These are phyloP conservation scores for Dromococcyx pavoninus DNA, from an alignment of 2,797 vertebrate species.

Conservation along the genomic window DNA sequence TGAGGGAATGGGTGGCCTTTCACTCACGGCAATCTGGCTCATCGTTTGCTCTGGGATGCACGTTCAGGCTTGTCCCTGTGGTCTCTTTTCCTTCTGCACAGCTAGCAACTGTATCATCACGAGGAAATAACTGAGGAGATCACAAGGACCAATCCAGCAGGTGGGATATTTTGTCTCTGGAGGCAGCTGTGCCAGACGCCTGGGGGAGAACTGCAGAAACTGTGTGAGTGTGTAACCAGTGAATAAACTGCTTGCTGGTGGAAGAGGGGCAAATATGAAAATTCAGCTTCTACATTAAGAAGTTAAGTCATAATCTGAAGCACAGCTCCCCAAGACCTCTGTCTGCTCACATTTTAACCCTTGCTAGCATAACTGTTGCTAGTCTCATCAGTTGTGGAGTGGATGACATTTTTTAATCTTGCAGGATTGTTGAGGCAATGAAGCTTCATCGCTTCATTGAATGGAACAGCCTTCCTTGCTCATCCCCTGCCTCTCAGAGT, in stretches of 20 bases:
- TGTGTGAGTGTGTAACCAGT: background rate
- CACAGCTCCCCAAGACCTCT: background rate
- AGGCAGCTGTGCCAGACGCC: background rate
- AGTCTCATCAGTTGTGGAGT: background rate
- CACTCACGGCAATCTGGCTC: background rate
- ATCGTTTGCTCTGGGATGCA: background rate
- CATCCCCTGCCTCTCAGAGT: background rate
- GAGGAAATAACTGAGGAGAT: background rate
- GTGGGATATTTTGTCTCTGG: background rate
- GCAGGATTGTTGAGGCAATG: background rate
- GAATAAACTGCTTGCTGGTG: background rate
- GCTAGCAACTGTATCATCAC: fast-evolving
- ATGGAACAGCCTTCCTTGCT: background rate
- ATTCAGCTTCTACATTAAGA: background rate
- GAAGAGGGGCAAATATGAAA: background rate
- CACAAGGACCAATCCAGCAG: fast-evolving
- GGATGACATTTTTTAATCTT: background rate
- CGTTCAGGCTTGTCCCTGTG: background rate
- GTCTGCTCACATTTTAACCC: background rate
- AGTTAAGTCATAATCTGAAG: background rate
- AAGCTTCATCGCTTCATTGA: background rate
- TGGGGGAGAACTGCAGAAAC: background rate
- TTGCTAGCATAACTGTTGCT: background rate
- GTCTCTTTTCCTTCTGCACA: background rate
- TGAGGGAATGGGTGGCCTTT: background rate